Evolutionary conservation across 2,113 vertebrate species (phyloP), one percentile per base, ranked within the genome.

Genomic region (Syngnathoides biaculeatus): DNA sequence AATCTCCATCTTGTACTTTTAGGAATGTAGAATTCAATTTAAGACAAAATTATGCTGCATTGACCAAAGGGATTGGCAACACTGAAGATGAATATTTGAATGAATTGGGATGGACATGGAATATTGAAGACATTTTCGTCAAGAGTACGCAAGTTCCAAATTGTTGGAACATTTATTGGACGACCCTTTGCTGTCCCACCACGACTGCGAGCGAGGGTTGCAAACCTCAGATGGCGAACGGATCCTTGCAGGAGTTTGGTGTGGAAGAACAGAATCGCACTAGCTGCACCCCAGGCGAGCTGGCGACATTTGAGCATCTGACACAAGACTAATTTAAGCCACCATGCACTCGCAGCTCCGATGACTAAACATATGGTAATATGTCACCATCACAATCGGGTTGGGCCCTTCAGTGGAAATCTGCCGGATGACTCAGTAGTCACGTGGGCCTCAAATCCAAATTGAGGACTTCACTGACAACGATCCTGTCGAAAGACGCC

Each of bases 321-420:
- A 60, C 76, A 42, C 70, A 42, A 76, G 72, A 82, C 81, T 84
- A 84, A 84, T 77, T 83, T 87, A 78, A 81, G 83, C 74, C 71
- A 58, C 48, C 24, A 57, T 64, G 71, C 61, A 38, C 30, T 50
- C 39, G 60, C 5, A 15, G 60, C 65, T 59, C 26, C 19, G 63
- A 48, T 52, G 65, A 45, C 39, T 61, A 73, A 69, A 81, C 80
- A 77, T 53, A 79, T 64, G 75, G 71, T 63, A 56, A 22, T 38
- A n/a, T 26, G 61, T 68, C 72, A 68, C 57, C 4, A 17, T 22
- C 8, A 64, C 65, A 74, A 38, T 60, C 48, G 22, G 19, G 22
- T 75, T 73, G 67, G 69, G 57, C 69, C 64, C 60, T n/a, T 38
- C 60, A 71, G 64, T 52, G 42, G 43, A 67, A 77, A 68, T 62